Percentiles rank a stretch among this genome's conserved stretches.
phyloP scores from a whole-genome alignment of 2,797 vertebrate genomes.

The Spinus olivaceus region DNA sequence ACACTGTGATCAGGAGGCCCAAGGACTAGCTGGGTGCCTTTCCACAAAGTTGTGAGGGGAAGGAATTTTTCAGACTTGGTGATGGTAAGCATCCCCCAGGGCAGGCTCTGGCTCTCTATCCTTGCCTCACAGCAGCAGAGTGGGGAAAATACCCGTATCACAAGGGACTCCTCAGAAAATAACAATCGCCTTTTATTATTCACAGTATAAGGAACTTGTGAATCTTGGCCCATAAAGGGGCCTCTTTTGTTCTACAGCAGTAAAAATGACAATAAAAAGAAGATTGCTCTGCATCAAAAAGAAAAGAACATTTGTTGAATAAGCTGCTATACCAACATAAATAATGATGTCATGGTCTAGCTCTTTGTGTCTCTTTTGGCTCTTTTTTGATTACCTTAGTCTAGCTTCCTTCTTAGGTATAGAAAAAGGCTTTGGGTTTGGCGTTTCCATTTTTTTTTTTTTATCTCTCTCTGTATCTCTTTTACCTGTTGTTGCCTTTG shows the following conservation, averaged over 20 bases:
- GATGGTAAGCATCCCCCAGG: fast-evolving
- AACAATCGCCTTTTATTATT: not conserved
- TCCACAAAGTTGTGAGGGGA: fast-evolving
- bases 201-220: not conserved
- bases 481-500: not conserved
- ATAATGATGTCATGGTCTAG: not conserved
- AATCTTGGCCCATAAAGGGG: not conserved
- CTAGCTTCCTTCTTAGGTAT: not conserved
- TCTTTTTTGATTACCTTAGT: not conserved
- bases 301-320: not conserved
- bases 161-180: not conserved
- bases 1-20: not conserved
- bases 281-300: not conserved
- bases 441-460: too few species aligned
- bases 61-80: not conserved
- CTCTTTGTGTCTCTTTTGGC: not conserved
- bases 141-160: not conserved
- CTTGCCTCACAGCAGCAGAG: not conserved
- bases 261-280: slow-evolving; percentile 18
- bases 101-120: not conserved
- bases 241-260: not conserved
- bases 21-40: not conserved
- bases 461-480: not conserved
- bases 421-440: not conserved
- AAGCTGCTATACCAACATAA: not conserved